These are phyloP conservation scores for Pipra filicauda DNA, from an alignment of 2,113 vertebrate species.

Conservation along the genomic window DNA sequence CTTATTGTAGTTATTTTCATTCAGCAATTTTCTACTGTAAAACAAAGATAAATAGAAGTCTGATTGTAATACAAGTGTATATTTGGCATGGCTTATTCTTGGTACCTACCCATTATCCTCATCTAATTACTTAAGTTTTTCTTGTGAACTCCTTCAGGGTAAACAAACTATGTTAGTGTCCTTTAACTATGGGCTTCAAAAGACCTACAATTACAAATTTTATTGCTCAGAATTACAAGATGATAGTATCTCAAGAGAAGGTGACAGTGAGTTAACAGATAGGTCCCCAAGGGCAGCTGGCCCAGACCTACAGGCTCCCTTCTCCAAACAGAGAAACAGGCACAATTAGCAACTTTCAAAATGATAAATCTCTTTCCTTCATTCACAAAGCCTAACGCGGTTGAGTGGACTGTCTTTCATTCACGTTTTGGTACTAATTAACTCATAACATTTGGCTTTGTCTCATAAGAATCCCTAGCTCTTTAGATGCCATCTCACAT, in stretches of 20 bases:
- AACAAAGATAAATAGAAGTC: background rate
- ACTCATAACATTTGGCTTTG: constrained; percentile 36
- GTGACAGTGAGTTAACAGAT: constrained; percentile 73
- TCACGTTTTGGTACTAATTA: constrained; percentile 58
- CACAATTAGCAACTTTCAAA: constrained; percentile 68
- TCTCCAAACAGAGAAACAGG: constrained; percentile 70
- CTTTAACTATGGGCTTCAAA: constrained; percentile 65
- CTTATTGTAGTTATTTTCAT: background rate
- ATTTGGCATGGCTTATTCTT: background rate
- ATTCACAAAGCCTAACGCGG: background rate
- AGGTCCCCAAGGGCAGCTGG: constrained; percentile 63
- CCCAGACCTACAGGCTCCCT: constrained; percentile 73
- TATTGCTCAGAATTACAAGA: constrained; percentile 73
- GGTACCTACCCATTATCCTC: background rate
- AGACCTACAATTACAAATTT: constrained; percentile 71
- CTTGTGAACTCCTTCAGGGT: constrained; percentile 56
- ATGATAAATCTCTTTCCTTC: constrained; percentile 66
- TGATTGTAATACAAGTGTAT: background rate
- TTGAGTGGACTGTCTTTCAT: constrained; percentile 18
- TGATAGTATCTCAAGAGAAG: constrained; percentile 72
- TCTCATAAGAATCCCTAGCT: background rate
- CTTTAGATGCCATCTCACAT: background rate
- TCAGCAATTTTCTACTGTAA: background rate
- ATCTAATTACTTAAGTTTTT: constrained; percentile 25
- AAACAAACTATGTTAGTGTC: constrained; percentile 66